These are phyloP conservation scores for Daboia siamensis DNA, from an alignment of 2,113 vertebrate genomes.

Conservation along the genomic window DNA sequence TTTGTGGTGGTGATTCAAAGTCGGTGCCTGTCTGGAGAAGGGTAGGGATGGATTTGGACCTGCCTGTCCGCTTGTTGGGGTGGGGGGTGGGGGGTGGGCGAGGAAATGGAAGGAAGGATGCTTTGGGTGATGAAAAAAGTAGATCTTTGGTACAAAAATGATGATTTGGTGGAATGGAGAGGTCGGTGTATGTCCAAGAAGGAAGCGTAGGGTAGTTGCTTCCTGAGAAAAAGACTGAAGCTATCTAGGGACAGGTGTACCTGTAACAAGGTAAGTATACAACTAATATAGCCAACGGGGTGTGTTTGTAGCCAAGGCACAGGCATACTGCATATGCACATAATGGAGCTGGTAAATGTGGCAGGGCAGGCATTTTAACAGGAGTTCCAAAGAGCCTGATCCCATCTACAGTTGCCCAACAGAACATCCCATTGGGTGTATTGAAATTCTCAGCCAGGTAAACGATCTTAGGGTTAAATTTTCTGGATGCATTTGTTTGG, in stretches of 20 bases:
- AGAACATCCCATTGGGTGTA: not conserved
- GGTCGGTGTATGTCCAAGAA: not conserved
- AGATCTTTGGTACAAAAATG: not conserved
- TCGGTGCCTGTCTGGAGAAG: not conserved
- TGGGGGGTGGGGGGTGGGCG: no score
- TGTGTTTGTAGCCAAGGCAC: not conserved
- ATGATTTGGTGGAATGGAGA: not conserved
- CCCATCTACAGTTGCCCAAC: not conserved
- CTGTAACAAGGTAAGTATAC: not conserved
- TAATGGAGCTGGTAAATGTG: not conserved
- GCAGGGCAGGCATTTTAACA: not conserved
- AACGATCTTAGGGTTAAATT: not conserved
- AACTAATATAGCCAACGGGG: not conserved
- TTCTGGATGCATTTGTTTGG: not conserved
- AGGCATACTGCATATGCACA: not conserved
- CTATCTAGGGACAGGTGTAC: not conserved
- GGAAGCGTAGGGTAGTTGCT: not conserved
- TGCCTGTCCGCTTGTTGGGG: no score
- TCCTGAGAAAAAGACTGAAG: not conserved
- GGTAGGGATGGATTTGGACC: not conserved
- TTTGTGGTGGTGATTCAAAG: not conserved
- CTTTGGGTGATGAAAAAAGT: not conserved
- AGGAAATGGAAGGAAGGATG: not conserved
- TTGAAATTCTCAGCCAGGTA: not conserved
- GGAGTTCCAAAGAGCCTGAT: not conserved